Evolutionary conservation across 2,113 vertebrate species (phyloP), one percentile per base, ranked within the genome.

Genomic region (Megalops atlanticus): DNA sequence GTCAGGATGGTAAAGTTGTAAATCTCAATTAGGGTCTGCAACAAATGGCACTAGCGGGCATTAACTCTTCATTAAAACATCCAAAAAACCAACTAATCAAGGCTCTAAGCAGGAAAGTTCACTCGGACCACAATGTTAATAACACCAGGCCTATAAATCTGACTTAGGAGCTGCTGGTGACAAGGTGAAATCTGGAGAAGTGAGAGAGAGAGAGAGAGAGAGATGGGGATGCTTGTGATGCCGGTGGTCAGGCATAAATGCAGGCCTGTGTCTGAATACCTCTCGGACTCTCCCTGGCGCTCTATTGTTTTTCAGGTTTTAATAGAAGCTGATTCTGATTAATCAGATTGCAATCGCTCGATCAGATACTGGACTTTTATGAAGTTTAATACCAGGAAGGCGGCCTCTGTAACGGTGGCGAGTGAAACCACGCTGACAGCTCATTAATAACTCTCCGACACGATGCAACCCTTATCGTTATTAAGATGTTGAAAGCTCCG

Each of bases 401-500:
- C 45, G 36, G 24, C 33, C 87, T 84, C 82, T 88, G 85, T 81
- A 75, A 82, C 84, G 80, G 79, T 85, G 89, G 82, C 90, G 88
- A 88, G 82, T 85, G 88, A 91, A 84, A 86, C 45, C 52, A 77
- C 64, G 75, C 82, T 83, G 74, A 86, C 69, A 83, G 91, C 86
- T 88, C 88, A 92, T 92, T 92, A 92, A 92, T 90, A 92, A 90
- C 87, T 78, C 40, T 52, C 81, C 85, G 88, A 91, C 86, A 85
- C 82, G 90, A 92, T 93, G 89, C 89, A 91, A 92, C 92, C 93
- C 91, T 85, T 84, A 82, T 86, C 89, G 90, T 93, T 94, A 93
- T 94, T 93, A 94, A 93, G 89, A 91, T 78, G 93, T 89, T 94
- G 94, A 94, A 93, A 93, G 92, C 90, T 89, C 68, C 11, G 33